Conservation (phyloP, 2,113 vertebrate species). For the Pollimyrus isidori region DNA sequence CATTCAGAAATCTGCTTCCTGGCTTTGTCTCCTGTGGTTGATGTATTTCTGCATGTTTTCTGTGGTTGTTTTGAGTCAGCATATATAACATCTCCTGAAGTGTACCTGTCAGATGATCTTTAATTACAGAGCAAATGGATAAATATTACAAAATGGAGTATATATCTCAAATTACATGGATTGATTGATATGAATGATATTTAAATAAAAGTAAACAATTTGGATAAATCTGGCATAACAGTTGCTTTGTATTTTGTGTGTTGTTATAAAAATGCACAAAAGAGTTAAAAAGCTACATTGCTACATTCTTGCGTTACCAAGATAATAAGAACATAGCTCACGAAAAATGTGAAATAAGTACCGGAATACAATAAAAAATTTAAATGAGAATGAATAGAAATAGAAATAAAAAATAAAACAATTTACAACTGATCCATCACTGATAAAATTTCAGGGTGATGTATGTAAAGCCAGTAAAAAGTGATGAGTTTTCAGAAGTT, state of each 20-base stretch:
- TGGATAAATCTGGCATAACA: background rate
- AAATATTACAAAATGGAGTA: background rate
- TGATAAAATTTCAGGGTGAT: too few species aligned
- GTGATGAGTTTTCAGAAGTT: too few species aligned
- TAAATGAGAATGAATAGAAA: too few species aligned
- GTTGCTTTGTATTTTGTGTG: conserved; percentile 15
- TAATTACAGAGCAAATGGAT: background rate
- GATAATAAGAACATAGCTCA: background rate
- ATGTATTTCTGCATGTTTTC: background rate
- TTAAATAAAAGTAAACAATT: conserved; percentile 19
- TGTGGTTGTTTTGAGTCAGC: background rate
- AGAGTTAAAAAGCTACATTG: background rate
- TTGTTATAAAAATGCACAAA: conserved; percentile 14
- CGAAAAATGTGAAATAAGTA: too few species aligned
- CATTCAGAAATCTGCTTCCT: background rate
- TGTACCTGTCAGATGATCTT: background rate
- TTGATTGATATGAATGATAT: conserved; percentile 21
- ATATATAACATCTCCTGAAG: background rate
- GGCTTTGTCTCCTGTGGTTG: background rate
- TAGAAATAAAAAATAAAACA: too few species aligned
- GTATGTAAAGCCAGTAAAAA: too few species aligned
- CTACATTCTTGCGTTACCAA: background rate
- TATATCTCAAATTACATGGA: conserved; percentile 8
- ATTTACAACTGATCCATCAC: too few species aligned
- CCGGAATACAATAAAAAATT: too few species aligned